Base-by-base conservation (phyloP, 2,888 invertebrate species). In the Ligdia adustata region DNA sequence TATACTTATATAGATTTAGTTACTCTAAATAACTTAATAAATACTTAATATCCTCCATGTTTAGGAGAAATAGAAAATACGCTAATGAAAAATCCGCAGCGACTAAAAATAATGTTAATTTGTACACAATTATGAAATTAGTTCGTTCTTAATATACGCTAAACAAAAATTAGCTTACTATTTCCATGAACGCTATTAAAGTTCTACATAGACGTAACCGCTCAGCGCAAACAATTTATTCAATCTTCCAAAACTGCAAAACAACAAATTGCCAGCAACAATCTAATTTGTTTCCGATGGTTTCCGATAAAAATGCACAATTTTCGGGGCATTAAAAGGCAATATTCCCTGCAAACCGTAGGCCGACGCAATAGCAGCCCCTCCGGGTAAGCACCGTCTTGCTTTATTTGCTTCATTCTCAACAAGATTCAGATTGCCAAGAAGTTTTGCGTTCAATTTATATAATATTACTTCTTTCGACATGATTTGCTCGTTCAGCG, bases 351-450 rank as follows among this genome's bases (percentile, higher is more conserved):
- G 67, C 61, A 67, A 72, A 70, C 66, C 69, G 69, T 70, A 70
- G 75, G 75, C 75, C 74, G 72, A 68, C 58, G 75, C 79, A 74
- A 73, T 74, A 66, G 71, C 66, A 69, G 45, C 52, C 65, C 50
- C 71, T 64, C 69, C 57, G 9, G 31, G 26, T 11, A 57, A 60
- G 64, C 65, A 50, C 66, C 65, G 69, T 66, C 71, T 73, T 70
- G 68, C 72, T 80, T 76, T 80, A 79, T 83, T 82, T 81, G 75
- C 75, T 75, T 79, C 74, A 76, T 78, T 80, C 78, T 70, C 66
- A 73, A 73, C 75, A 66, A 74, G 71, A 75, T 70, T 75, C 73
- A 72, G 68, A 82, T 78, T 82, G 76, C 77, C 74, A 76, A 75
- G 75, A 80, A 79, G 70, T 78, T 79, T 75, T 72, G 62, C 72